Base-by-base conservation (phyloP, 2,888 invertebrate species). In the Hypomecis atomaria region DNA sequence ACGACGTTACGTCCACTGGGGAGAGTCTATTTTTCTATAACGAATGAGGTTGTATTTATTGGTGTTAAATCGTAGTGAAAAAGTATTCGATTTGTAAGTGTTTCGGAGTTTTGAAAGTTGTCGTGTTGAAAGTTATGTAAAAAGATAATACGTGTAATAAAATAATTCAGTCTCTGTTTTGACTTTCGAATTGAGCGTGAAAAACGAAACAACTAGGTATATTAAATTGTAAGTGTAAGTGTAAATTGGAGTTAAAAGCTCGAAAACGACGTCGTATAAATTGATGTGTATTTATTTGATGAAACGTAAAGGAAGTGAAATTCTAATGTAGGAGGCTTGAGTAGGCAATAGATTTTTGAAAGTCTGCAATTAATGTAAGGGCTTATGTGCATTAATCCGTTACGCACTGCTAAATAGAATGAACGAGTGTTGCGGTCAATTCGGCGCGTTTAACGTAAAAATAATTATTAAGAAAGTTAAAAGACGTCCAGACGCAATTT, bases 11-110 rank as follows among this genome's bases (percentile, higher is more conserved):
- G 48, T 53, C 44, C 13, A 38, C 45, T 40, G 33, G 6, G 37
- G 40, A 54, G 54, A 48, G 33, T 59, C 53, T 60, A 65, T 64
- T 64, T 64, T 64, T 64, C 43, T 62, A 62, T 56, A 5, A n/a
- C 47, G 23, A 11, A 34, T 59, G 47, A 66, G 48, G 36, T 54
- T 52, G 42, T 58, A 52, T 57, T 56, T 54, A 58, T 63, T 48
- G 62, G 48, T n/a, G 48, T 48, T 42, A 48, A 45, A 52, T 49
- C 34, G 38, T 52, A 52, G 53, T 43, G 44, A 52, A 58, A n/a
- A 71, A 72, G 63, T 65, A 63, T 70, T 38, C 6, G 40, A 40
- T 7, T 4, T 40, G 23, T 23, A 23, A 23, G 23, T 23, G 23
- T 23, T 23, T 7, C 40, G 8, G 40, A 40, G 40, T 40, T 40